Percentiles rank a stretch among this genome's conserved stretches.
Evolutionary conservation across 1,140 invertebrate genomes (phyloP).

Genomic region (Drosophila carrolli): DNA sequence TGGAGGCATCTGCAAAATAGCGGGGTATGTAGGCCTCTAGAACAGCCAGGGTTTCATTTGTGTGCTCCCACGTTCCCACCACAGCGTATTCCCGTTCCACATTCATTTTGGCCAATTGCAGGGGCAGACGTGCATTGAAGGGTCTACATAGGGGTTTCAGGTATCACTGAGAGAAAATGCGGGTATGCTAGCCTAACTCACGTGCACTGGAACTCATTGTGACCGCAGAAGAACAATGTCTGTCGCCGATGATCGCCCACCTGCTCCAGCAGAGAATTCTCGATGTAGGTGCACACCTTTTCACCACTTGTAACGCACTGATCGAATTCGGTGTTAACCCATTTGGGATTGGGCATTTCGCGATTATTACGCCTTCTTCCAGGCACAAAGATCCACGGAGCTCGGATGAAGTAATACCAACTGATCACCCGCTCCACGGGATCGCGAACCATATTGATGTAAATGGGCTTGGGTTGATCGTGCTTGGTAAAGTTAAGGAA

Average conservation of each 20-base stretch:
- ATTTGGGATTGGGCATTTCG: conserved; percentile 92
- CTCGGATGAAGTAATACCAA: conserved; percentile 93
- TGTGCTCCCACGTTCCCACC: conserved; percentile 94
- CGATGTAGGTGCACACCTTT: conserved; percentile 91
- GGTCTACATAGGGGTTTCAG: conserved; percentile 86
- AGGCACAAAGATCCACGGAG: conserved; percentile 88
- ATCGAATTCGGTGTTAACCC: conserved; percentile 92
- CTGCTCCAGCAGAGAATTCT: conserved; percentile 92
- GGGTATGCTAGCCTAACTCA: conserved; percentile 53
- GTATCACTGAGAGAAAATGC: neutral
- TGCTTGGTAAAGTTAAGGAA: conserved; percentile 88
- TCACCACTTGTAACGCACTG: conserved; percentile 93
- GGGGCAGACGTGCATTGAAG: conserved; percentile 92
- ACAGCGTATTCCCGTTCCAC: conserved; percentile 94
- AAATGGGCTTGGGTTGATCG: conserved; percentile 92
- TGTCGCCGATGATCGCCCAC: conserved; percentile 91
- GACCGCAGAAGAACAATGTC: conserved; percentile 94
- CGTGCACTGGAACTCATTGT: conserved; percentile 86
- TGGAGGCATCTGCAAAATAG: conserved; percentile 91
- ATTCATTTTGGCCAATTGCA: conserved; percentile 92
- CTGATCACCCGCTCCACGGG: conserved; percentile 95
- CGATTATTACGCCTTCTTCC: conserved; percentile 87
- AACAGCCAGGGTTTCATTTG: conserved; percentile 93
- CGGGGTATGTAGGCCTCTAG: conserved; percentile 93
- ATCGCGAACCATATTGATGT: conserved; percentile 95